Percentiles rank a stretch among this genome's conserved stretches.
phyloP scores from a whole-genome alignment of 2,113 vertebrate species.

The Tetrax tetrax region DNA sequence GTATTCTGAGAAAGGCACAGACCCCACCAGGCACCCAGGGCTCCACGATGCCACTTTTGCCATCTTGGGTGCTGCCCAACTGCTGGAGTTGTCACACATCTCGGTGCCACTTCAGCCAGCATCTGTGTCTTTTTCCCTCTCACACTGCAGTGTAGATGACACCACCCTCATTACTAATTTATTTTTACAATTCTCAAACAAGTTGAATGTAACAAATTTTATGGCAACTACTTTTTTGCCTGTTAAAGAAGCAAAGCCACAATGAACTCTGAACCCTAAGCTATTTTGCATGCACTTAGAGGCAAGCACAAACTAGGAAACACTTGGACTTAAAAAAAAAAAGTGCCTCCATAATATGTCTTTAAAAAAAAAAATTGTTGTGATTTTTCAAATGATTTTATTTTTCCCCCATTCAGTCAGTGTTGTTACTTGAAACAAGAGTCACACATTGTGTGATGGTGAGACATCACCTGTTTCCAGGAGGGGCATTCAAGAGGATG shows the following conservation, averaged over 20 bases:
- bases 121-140: background rate
- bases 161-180: background rate
- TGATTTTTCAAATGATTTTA: too few species aligned
- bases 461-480: background rate
- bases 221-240: background rate
- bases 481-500: background rate
- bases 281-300: background rate
- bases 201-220: background rate
- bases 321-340: background rate
- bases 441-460: background rate
- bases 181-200: background rate
- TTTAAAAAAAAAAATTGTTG: background rate
- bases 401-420: background rate
- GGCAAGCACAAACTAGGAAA: background rate
- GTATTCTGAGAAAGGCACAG: background rate
- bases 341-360: background rate
- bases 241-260: background rate
- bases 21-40: accelerated
- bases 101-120: background rate
- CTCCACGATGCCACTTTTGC: background rate
- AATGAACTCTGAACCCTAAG: background rate
- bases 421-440: background rate
- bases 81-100: background rate
- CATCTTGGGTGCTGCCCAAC: background rate
- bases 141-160: background rate